phyloP scores from a whole-genome alignment of 2,113 vertebrate species.

The Petaurus breviceps region DNA sequence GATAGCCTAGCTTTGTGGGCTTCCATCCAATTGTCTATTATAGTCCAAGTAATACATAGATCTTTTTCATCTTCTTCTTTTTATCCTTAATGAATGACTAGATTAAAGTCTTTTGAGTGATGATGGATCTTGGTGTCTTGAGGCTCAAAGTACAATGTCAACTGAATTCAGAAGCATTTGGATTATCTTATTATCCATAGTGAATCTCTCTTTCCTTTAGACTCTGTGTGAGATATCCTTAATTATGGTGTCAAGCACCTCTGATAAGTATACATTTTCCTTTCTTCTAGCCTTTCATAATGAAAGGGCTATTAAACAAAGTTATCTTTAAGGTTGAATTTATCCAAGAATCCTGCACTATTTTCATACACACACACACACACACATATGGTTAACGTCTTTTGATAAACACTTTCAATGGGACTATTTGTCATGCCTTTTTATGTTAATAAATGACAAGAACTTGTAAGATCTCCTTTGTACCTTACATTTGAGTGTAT shows the following conservation, averaged over 20 bases:
- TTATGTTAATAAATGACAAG: not conserved
- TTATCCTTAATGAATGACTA: too few relatives aligned
- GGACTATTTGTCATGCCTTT: not conserved
- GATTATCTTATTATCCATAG: not conserved
- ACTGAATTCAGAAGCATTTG: not conserved
- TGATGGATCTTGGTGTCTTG: not conserved
- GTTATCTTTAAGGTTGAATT: not conserved
- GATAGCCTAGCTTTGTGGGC: too few relatives aligned
- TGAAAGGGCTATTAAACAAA: not conserved
- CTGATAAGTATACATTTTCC: not conserved
- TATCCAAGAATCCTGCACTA: not conserved
- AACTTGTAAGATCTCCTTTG: not conserved
- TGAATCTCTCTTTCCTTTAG: not conserved
- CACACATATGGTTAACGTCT: not conserved
- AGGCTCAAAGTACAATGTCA: not conserved
- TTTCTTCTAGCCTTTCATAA: not conserved
- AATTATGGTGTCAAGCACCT: not conserved
- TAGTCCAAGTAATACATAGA: too few relatives aligned
- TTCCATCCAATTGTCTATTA: too few relatives aligned
- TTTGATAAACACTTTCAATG: not conserved
- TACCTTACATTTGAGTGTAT: not conserved
- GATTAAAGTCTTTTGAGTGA: too few relatives aligned
- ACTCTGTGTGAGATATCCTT: not conserved
- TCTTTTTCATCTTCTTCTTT: too few relatives aligned
- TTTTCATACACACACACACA: not conserved